Percentiles rank a stretch among this genome's conserved stretches.
phyloP scores from a whole-genome alignment of 2,888 invertebrate genomes.

The Chaetogeoica ovagalla region DNA sequence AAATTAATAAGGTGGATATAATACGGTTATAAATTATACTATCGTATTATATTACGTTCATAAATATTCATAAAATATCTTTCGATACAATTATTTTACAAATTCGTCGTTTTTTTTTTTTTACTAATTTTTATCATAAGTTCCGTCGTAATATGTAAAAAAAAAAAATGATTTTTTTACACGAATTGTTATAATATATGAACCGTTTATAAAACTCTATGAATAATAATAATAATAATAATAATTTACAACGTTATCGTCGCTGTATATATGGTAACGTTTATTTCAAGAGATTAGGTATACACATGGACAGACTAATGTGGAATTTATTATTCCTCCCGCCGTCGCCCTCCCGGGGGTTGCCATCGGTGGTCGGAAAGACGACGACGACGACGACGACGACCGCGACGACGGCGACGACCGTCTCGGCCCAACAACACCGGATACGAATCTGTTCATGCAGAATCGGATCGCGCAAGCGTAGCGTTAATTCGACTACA shows the following conservation, averaged over 20 bases:
- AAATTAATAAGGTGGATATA: too few relatives aligned
- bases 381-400: background rate
- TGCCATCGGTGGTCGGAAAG: background rate
- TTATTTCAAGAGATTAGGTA: slow-evolving; percentile 5
- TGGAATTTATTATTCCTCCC: slow-evolving; percentile 32
- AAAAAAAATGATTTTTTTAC: too few relatives aligned
- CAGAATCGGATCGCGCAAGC: background rate
- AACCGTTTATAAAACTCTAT: background rate
- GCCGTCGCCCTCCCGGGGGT: too few relatives aligned
- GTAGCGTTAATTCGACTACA: slow-evolving; percentile 33
- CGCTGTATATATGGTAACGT: background rate
- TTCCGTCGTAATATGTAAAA: too few relatives aligned
- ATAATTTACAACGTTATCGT: background rate
- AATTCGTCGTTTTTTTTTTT: background rate
- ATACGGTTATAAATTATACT: too few relatives aligned
- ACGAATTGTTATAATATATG: background rate
- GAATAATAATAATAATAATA: background rate
- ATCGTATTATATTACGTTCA: too few relatives aligned
- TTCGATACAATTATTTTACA: too few relatives aligned
- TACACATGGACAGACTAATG: slow-evolving; percentile 21
- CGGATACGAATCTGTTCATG: slow-evolving; percentile 42
- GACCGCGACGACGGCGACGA: slow-evolving; percentile 7
- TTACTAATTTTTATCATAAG: background rate
- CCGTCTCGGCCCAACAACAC: slow-evolving; percentile 18
- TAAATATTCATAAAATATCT: too few relatives aligned